Base-by-base conservation (phyloP, 2,113 vertebrate genomes). In the Campylomormyrus numenius region DNA sequence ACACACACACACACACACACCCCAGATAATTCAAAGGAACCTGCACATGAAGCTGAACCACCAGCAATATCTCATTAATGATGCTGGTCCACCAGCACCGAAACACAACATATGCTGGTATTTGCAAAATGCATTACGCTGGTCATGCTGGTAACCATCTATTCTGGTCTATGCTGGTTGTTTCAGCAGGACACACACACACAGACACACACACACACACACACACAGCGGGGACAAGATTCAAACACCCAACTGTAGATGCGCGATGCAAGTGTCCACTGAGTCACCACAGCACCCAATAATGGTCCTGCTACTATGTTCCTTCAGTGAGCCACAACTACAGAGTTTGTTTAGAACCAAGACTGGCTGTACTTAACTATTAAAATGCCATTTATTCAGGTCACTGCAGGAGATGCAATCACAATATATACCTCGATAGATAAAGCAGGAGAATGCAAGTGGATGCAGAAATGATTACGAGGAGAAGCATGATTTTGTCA, bases 361-460 rank as follows among this genome's bases (percentile, higher is more conserved):
- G 88, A 31, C 19, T 35, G 19, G 19, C 15, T 5, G 70, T 83
- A 83, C 77, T 56, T 53, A 83, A 89, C 74, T 89, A 84, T 89
- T 80, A 83, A 50, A 84, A 31, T 52, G 35, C 27, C 88, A 39
- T 83, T 89, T 45, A 27, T 27, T 46, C 74, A 39, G 49, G 17
- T 13, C 31, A 11, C 45, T 53, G 31, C 88, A 5, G 27, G 48
- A 89, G 74, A 52, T 27, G 74, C 45, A 52, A 52, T 52, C 50
- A 52, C 50, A 17, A 42, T 11, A 46, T 83, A 53, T 52, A 52
- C 35, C 27, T 83, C 8, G 74, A 35, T 35, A 74, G 3, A n/a
- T 56, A 89, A 89, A 89, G 21, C 62, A 52, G 49, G 3, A 24
- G 35, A 31, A 53, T 35, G 15, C 48, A 52, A 27, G 88, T 6